A percentile compares a stretch with the other conserved stretches of the same genome.
Evolutionary conservation across 2,888 invertebrate genomes (phyloP).

Genomic region (Meliscaeva auricollis): DNA sequence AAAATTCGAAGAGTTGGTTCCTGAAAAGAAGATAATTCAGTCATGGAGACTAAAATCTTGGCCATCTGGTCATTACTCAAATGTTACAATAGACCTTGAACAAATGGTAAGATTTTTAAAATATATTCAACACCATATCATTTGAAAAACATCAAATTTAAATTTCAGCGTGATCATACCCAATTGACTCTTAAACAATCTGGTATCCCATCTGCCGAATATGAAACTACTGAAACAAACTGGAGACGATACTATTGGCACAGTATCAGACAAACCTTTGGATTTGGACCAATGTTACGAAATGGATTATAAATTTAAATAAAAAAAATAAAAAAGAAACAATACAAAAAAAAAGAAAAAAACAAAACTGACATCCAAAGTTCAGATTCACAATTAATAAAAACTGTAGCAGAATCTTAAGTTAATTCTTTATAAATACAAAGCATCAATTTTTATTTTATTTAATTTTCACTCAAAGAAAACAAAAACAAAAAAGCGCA

Average conservation of each 20-base stretch:
- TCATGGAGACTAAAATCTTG: constrained; percentile 98
- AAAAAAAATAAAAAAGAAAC: neutral
- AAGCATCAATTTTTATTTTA: constrained; percentile 21
- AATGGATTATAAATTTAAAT: constrained; percentile 57
- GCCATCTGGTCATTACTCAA: constrained; percentile 96
- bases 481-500: neutral
- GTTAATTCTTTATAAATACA: constrained; percentile 13
- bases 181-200: constrained; percentile 92
- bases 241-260: constrained; percentile 98
- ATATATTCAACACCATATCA: neutral
- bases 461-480: constrained; percentile 1
- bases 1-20: constrained; percentile 93
- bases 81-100: constrained; percentile 92
- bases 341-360: neutral
- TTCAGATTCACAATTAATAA: constrained; percentile 52
- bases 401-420: constrained; percentile 45
- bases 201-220: constrained; percentile 92
- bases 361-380: constrained; percentile 15
- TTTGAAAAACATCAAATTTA: constrained; percentile 9
- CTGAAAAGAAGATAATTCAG: constrained; percentile 93
- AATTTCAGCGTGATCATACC: constrained; percentile 92
- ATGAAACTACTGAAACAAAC: constrained; percentile 92
- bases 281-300: constrained; percentile 80
- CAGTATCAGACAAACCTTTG: constrained; percentile 89
- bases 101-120: constrained; percentile 88